Conservation (phyloP, 1,140 invertebrate genomes). For the Cepaea nemoralis region DNA sequence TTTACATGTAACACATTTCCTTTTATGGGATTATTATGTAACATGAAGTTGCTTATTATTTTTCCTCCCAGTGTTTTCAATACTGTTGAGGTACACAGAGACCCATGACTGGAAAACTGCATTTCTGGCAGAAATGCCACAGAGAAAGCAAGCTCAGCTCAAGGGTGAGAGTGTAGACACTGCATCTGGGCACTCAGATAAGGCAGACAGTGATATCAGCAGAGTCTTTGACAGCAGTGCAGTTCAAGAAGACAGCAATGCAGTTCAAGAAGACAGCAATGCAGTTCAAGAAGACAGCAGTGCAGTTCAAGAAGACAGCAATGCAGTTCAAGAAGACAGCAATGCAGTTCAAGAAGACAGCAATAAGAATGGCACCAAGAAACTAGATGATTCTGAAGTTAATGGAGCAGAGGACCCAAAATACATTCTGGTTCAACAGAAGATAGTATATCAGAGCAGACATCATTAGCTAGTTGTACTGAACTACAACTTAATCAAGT, state of each 20-base stretch:
- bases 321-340: too few species aligned
- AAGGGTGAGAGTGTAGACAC: constrained; percentile 28
- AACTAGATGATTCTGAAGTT: background rate
- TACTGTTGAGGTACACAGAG: constrained; percentile 84
- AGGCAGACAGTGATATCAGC: background rate
- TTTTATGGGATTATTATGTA: too few species aligned
- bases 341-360: background rate
- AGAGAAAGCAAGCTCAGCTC: constrained; percentile 69
- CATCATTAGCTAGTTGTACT: background rate
- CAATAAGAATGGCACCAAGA: background rate
- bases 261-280: too few species aligned
- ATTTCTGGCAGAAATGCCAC: constrained; percentile 81
- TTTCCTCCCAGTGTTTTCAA: constrained; percentile 87
- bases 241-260: too few species aligned
- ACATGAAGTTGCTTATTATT: too few species aligned
- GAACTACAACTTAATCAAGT: background rate
- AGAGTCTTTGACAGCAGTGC: background rate
- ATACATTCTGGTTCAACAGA: background rate
- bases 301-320: too few species aligned
- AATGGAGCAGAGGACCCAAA: background rate
- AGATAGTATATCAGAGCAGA: background rate
- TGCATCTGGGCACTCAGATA: background rate
- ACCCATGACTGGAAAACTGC: constrained; percentile 87
- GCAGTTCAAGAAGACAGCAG: too few species aligned
- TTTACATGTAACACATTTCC: too few species aligned